phyloP scores from a whole-genome alignment of 2,797 vertebrate genomes.

The Scleropages formosus region DNA sequence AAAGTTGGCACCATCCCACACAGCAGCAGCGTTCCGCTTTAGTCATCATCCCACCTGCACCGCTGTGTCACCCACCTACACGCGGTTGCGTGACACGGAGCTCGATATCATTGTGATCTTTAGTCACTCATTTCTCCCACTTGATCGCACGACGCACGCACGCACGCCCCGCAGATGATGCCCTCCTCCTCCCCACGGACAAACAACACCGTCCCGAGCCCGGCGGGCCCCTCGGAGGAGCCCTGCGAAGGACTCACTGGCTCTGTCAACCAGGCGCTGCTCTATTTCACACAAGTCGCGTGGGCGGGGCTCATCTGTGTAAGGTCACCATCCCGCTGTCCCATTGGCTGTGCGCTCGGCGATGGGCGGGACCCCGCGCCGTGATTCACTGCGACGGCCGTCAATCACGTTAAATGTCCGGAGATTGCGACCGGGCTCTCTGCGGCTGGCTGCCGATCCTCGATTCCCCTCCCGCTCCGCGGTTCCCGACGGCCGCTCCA shows the following conservation, averaged over 20 bases:
- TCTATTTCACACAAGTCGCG: constrained; percentile 6
- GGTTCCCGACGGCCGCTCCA: not conserved
- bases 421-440: constrained; percentile 17
- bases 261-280: not conserved
- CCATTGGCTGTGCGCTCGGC: constrained; percentile 1
- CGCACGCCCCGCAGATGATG: not conserved
- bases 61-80: constrained; percentile 30
- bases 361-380: constrained; percentile 17
- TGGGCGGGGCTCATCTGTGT: not conserved
- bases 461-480: not conserved
- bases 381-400: constrained; percentile 29
- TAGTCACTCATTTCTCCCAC: constrained; percentile 19
- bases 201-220: too few relatives aligned
- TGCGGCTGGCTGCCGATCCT: constrained; percentile 14
- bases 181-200: too few relatives aligned
- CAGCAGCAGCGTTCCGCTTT: constrained; percentile 23
- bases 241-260: too few relatives aligned
- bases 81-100: constrained; percentile 15
- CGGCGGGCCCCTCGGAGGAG: too few relatives aligned
- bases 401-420: constrained; percentile 36
- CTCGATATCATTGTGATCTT: constrained; percentile 13
- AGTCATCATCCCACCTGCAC: constrained; percentile 28
- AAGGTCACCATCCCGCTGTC: not conserved
- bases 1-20: constrained; percentile 10
- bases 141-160: not conserved